These are phyloP conservation scores for Acleris cristana DNA, from an alignment of 2,888 invertebrate genomes.

Conservation along the genomic window DNA sequence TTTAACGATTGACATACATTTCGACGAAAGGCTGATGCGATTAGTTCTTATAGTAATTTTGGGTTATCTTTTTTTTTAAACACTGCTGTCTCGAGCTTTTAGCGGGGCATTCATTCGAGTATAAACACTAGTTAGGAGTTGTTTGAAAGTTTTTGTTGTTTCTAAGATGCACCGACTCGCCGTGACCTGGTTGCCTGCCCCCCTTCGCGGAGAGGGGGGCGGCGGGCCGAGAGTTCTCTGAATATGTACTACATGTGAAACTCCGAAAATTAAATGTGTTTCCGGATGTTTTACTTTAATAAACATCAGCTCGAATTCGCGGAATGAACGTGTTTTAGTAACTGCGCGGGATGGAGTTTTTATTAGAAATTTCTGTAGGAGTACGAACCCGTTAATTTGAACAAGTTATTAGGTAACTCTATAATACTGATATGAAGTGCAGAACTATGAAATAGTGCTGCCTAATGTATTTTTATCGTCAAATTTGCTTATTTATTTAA, in stretches of 20 bases:
- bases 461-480: too few species aligned
- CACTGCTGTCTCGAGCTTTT: not conserved
- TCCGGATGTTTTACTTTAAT: constrained; percentile 18
- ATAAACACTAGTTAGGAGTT: not conserved
- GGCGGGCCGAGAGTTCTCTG: not conserved
- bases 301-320: not conserved
- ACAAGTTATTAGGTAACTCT: too few species aligned
- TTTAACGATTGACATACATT: too few species aligned
- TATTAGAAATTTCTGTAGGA: constrained; percentile 3
- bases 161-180: not conserved
- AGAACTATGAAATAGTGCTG: too few species aligned
- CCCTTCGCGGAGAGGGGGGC: not conserved
- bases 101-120: not conserved
- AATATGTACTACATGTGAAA: not conserved
- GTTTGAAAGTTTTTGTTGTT: not conserved
- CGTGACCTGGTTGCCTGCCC: constrained; percentile 4
- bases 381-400: not conserved
- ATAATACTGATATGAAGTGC: too few species aligned
- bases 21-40: too few species aligned
- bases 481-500: too few species aligned
- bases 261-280: not conserved
- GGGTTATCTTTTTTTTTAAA: not conserved
- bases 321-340: constrained; percentile 15
- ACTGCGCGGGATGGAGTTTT: constrained; percentile 16
- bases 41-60: too few species aligned